Percentiles rank a stretch among this genome's conserved stretches.
These are phyloP conservation scores for Trissolcus japonicus DNA, from an alignment of 2,888 invertebrate genomes.

Conservation along the genomic window DNA sequence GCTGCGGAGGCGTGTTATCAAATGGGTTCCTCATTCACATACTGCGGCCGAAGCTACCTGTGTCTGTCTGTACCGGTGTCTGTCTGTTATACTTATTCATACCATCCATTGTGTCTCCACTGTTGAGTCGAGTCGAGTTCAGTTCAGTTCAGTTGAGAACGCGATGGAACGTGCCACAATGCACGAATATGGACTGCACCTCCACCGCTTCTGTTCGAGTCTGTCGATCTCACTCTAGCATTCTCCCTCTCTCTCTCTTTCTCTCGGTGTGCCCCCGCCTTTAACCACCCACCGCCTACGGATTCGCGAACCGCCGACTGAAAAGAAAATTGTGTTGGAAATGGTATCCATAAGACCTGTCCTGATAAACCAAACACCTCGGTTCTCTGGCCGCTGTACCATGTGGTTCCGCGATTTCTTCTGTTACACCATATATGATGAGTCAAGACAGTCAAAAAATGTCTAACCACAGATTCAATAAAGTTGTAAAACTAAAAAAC, in stretches of 20 bases:
- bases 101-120: constrained; percentile 74
- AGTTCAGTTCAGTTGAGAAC: constrained; percentile 74
- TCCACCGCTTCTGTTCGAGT: constrained; percentile 46
- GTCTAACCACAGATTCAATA: neutral
- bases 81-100: constrained; percentile 77
- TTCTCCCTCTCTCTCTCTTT: constrained; percentile 38
- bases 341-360: constrained; percentile 67
- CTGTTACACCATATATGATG: neutral
- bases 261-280: constrained; percentile 51
- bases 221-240: neutral
- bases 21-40: constrained; percentile 77
- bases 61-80: constrained; percentile 75
- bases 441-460: neutral
- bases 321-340: constrained; percentile 72
- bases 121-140: constrained; percentile 64
- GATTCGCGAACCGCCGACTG: constrained; percentile 61
- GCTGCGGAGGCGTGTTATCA: constrained; percentile 76
- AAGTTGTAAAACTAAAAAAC: neutral
- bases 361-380: constrained; percentile 60
- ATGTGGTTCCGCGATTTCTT: neutral
- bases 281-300: constrained; percentile 63
- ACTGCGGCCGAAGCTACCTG: constrained; percentile 75
- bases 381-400: constrained; percentile 11
- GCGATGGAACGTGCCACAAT: constrained; percentile 77
- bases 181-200: constrained; percentile 74